Evolutionary conservation across 2,113 vertebrate species (phyloP).

Genomic region (Tyrannus savana): DNA sequence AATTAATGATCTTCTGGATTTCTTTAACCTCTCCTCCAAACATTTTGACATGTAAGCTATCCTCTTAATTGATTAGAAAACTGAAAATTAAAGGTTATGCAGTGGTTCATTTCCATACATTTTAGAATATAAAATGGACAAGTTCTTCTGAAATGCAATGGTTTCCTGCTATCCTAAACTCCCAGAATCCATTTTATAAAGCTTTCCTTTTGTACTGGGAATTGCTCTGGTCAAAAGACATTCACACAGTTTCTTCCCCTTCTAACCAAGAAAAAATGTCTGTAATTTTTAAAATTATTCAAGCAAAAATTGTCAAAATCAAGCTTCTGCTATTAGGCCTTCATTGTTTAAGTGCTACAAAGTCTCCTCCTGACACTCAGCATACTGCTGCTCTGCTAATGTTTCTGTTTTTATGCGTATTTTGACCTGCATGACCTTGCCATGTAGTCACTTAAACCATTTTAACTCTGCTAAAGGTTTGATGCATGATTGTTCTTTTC

Average conservation of each 20-base stretch:
- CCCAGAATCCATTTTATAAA: neutral
- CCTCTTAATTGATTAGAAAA: neutral
- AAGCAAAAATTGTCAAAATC: neutral
- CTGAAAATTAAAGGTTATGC: neutral
- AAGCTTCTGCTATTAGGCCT: neutral
- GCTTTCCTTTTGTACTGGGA: neutral
- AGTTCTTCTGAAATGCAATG: neutral
- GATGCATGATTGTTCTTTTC: neutral
- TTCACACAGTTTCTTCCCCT: neutral
- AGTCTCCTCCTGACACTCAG: neutral
- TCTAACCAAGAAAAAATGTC: neutral
- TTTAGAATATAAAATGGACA: neutral
- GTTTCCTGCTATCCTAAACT: neutral
- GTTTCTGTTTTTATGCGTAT: neutral
- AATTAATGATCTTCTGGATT: neutral
- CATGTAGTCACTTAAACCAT: neutral
- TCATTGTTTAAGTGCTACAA: neutral
- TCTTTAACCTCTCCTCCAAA: neutral
- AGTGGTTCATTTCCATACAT: fast-evolving
- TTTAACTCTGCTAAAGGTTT: neutral
- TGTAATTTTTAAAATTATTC: neutral
- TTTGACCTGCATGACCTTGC: neutral
- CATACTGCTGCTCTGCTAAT: neutral
- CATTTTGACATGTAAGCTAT: neutral
- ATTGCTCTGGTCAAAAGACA: neutral